Evolutionary conservation across 2,797 vertebrate species (phyloP).

Genomic region (Pelobates cultripes): DNA sequence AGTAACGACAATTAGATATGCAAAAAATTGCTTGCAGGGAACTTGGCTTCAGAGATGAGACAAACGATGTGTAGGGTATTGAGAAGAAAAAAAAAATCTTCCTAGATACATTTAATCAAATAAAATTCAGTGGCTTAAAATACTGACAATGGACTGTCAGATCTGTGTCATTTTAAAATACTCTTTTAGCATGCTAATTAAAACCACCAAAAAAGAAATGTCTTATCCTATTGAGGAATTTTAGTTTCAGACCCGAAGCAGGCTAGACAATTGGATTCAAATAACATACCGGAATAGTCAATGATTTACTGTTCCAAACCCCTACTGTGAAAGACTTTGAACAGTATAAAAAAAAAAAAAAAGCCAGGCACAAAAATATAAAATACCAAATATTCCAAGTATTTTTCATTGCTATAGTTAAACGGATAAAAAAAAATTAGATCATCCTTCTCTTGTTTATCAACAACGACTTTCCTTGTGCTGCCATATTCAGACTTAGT

Average conservation of each 20-base stretch:
- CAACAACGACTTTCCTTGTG: neutral
- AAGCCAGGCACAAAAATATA: neutral
- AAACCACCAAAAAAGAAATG: constrained; percentile 5
- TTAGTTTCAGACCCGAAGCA: constrained; percentile 24
- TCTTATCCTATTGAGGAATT: neutral
- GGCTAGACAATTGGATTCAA: constrained; percentile 32
- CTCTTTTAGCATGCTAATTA: constrained; percentile 27
- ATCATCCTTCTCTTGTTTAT: neutral
- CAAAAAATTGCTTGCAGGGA: constrained; percentile 47
- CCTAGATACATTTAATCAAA: neutral
- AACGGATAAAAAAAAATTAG: neutral
- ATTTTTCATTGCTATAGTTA: neutral
- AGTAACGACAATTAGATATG: constrained; percentile 60
- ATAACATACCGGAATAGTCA: neutral
- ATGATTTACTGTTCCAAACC: neutral
- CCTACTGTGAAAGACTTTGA: constrained; percentile 7
- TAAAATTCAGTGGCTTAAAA: no score
- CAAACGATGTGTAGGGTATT: neutral
- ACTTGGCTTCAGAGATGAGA: constrained; percentile 9
- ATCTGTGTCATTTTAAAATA: neutral
- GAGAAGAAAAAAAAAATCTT: neutral
- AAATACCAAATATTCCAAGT: neutral
- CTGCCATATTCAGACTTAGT: constrained; percentile 1
- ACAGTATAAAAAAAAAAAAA: constrained; percentile 4
- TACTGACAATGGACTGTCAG: no score